Percentiles rank a stretch among this genome's conserved stretches.
Evolutionary conservation across 2,797 vertebrate species (phyloP).

Genomic region (Saxicola maurus): DNA sequence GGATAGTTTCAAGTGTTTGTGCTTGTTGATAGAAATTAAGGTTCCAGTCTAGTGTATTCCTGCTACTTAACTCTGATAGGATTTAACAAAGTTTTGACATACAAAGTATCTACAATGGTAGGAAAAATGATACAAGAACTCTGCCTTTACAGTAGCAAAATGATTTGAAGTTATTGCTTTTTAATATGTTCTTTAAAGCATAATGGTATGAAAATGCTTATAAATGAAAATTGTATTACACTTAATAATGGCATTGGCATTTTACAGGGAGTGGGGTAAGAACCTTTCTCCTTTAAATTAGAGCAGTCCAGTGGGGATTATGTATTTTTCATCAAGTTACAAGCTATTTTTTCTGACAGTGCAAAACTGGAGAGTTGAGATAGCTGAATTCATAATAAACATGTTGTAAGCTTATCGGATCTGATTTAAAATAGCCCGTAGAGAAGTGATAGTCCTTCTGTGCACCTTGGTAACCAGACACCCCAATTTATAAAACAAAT

Average conservation of each 20-base stretch:
- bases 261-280: background rate
- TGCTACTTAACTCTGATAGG: background rate
- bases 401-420: background rate
- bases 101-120: background rate
- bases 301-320: background rate
- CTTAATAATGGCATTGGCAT: background rate
- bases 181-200: background rate
- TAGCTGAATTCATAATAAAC: background rate
- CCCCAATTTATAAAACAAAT: background rate
- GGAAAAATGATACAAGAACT: background rate
- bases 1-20: background rate
- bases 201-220: background rate
- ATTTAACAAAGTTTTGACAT: background rate
- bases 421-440: background rate
- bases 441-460: background rate
- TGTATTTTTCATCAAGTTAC: background rate
- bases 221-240: background rate
- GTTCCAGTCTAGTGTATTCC: background rate
- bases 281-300: background rate
- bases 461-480: background rate
- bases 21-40: background rate
- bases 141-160: background rate
- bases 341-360: background rate
- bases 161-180: background rate
- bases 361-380: background rate